These are phyloP conservation scores for Mantis religiosa DNA, from an alignment of 2,888 invertebrate genomes.

Conservation along the genomic window DNA sequence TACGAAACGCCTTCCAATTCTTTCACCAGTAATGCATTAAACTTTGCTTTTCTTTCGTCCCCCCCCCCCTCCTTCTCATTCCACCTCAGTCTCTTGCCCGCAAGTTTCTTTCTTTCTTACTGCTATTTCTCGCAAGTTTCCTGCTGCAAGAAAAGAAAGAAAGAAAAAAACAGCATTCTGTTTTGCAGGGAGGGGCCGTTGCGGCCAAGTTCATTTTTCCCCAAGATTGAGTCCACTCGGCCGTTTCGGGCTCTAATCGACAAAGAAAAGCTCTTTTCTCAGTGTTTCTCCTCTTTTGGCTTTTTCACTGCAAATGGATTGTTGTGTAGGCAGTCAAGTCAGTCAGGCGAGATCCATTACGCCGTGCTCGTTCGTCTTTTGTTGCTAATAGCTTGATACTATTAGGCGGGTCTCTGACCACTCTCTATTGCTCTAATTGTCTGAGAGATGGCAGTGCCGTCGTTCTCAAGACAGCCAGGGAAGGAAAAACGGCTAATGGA, in stretches of 20 bases:
- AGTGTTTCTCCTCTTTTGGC: conserved; percentile 6
- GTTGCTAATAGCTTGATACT: conserved; percentile 32
- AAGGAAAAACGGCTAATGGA: background rate
- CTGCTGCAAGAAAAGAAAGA: background rate
- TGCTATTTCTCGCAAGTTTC: background rate
- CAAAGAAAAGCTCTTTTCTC: conserved; percentile 33
- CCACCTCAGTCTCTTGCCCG: background rate
- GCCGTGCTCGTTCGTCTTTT: conserved; percentile 23
- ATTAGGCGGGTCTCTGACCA: conserved; percentile 18
- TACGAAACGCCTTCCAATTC: background rate
- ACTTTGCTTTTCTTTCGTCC: background rate
- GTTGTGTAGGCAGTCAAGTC: background rate
- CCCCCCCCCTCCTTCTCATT: background rate
- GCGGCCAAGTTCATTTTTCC: conserved; percentile 26
- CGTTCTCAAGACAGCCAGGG: background rate
- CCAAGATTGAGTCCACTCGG: conserved; percentile 29
- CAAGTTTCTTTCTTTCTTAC: background rate
- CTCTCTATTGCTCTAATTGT: background rate
- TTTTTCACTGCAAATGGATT: conserved; percentile 27
- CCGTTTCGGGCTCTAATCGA: conserved; percentile 30
- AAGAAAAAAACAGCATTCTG: background rate
- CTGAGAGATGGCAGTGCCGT: background rate
- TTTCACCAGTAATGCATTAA: background rate
- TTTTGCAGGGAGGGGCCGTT: background rate
- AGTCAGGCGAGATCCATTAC: conserved; percentile 29